Evolutionary conservation across 2,113 vertebrate genomes (phyloP), one percentile per base, ranked within the genome.

Genomic region (Melanerpes aurifrons): DNA sequence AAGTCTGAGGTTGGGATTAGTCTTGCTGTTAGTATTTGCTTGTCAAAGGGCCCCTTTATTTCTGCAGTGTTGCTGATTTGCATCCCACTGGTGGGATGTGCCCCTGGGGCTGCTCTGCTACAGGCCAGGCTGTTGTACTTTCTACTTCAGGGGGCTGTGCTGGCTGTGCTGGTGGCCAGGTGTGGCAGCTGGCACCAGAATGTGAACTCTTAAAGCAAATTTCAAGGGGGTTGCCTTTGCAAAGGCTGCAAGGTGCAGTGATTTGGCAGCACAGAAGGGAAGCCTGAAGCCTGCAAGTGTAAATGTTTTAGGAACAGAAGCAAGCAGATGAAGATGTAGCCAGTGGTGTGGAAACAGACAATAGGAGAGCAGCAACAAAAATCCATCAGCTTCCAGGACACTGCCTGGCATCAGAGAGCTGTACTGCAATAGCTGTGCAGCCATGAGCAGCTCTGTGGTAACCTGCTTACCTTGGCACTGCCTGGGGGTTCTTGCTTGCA

Each of bases 401-500:
- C 10, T 73, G 64, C 16, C n/a, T 90, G 92, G 73, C 76, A 35
- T 12, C 9, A 4, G 69, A 53, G 45, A 45, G n/a, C 73, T 58
- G 2, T 82, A 50, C 64, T 50, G 91, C 86, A 93, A 79, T 31
- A 40, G 59, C 19, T 37, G 22, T 20, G 31, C 90, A 94, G 64
- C 96, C 93, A 85, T 95, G 95, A 83, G 86, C 67, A 31, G 69
- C 72, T 86, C 84, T 97, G 94, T 96, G 87, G 89, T 87, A 96
- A 97, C 86, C 16, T 95, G 95, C 91, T 97, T 96, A 24, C 95
- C 95, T 95, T 97, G 91, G 89, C 91, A 62, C 43, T 2, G 48
- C 72, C 68, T 24, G 81, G 82, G 72, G 84, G 62, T 62, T 18
- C 81, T 93, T 75, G 72, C 78, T 88, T 54, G 67, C 31, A 87